These are phyloP conservation scores for Pteromalus puparum DNA, from an alignment of 1,140 invertebrate species.

Conservation along the genomic window DNA sequence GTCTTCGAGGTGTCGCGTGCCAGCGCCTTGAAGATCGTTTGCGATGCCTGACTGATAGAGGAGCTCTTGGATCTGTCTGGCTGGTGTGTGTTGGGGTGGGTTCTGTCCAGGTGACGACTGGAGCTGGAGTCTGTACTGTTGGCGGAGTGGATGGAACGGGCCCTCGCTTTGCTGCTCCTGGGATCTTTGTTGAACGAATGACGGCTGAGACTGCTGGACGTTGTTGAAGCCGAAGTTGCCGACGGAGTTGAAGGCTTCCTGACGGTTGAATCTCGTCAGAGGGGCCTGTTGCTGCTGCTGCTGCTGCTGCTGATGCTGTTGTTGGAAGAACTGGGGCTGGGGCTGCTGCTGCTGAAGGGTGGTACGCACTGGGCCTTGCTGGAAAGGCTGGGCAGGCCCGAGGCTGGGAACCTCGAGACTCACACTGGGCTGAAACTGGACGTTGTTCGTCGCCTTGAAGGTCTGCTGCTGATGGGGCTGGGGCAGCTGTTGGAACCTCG, in stretches of 20 bases:
- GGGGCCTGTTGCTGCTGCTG: conserved; percentile 57
- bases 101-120: conserved; percentile 42
- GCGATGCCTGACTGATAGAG: conserved; percentile 80
- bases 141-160: conserved; percentile 57
- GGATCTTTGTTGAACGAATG: conserved; percentile 55
- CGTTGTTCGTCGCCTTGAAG: conserved; percentile 59
- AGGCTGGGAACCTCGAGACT: conserved; percentile 68
- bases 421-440: conserved; percentile 72
- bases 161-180: conserved; percentile 40
- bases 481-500: conserved; percentile 61
- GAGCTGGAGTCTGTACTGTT: conserved; percentile 25
- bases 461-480: conserved; percentile 68
- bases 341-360: conserved; percentile 70
- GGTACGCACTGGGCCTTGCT: conserved; percentile 62
- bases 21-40: conserved; percentile 62
- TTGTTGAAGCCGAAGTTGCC: conserved; percentile 78
- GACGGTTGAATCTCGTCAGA: conserved; percentile 74
- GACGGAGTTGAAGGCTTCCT: conserved; percentile 69
- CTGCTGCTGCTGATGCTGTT: conserved; percentile 55
- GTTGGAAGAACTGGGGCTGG: conserved; percentile 66
- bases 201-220: conserved; percentile 65
- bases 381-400: conserved; percentile 61
- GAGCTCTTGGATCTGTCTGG: conserved; percentile 80
- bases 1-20: conserved; percentile 78
- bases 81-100: conserved; percentile 66